Percentiles rank a stretch among this genome's conserved stretches.
These are phyloP conservation scores for Riptortus pedestris DNA, from an alignment of 1,140 invertebrate species.

Conservation along the genomic window DNA sequence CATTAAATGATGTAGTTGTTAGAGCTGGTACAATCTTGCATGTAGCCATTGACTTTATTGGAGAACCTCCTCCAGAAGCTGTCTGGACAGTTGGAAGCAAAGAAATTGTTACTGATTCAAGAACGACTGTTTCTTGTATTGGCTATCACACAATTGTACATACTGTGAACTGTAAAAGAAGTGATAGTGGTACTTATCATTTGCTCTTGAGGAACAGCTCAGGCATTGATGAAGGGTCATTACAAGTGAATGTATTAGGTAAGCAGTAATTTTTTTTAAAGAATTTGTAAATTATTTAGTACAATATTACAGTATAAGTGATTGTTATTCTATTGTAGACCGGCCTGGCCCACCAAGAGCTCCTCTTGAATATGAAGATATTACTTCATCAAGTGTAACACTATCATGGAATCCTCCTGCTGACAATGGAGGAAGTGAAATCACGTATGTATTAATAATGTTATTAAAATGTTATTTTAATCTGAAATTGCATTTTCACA, in stretches of 20 bases:
- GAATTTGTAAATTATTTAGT: neutral
- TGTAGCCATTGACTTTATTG: conserved; percentile 84
- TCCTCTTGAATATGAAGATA: conserved; percentile 86
- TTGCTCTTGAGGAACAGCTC: conserved; percentile 74
- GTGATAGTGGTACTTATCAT: conserved; percentile 74
- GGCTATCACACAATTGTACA: conserved; percentile 85
- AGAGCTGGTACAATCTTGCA: conserved; percentile 89
- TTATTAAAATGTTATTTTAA: neutral
- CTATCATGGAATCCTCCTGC: conserved; percentile 89
- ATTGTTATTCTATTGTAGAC: conserved; percentile 41
- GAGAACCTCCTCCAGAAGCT: conserved; percentile 77
- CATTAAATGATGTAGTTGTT: conserved; percentile 73
- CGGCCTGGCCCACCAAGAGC: conserved; percentile 73
- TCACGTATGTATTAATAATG: conserved; percentile 52
- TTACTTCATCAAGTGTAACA: conserved; percentile 86
- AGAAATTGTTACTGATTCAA: conserved; percentile 58
- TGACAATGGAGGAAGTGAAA: conserved; percentile 87
- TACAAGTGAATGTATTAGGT: conserved; percentile 75
- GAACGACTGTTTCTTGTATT: conserved; percentile 77
- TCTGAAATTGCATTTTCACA: neutral
- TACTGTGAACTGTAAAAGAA: conserved; percentile 74
- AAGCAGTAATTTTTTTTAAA: conserved; percentile 29
- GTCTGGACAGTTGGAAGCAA: conserved; percentile 71
- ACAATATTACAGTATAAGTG: neutral
- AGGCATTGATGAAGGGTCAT: conserved; percentile 79